These are phyloP conservation scores for Acromyrmex charruanus DNA, from an alignment of 1,140 invertebrate genomes.

Conservation along the genomic window DNA sequence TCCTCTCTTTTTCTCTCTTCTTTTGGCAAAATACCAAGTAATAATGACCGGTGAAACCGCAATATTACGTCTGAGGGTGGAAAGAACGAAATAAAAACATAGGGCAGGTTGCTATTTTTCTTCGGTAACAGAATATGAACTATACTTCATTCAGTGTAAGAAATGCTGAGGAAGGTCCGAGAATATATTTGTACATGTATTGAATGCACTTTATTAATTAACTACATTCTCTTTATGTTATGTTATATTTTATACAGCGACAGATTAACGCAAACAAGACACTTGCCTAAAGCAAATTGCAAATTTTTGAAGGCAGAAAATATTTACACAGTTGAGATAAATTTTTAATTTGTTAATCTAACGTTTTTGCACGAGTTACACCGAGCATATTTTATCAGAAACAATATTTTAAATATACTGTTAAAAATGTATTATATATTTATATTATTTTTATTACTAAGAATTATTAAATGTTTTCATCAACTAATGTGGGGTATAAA, in stretches of 20 bases:
- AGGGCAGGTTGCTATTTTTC: not conserved
- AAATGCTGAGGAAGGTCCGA: not conserved
- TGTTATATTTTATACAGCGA: not conserved
- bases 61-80: slow-evolving; percentile 35
- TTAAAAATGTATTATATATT: too few relatives aligned
- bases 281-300: too few relatives aligned
- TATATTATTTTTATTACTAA: too few relatives aligned
- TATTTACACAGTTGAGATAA: too few relatives aligned
- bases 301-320: too few relatives aligned
- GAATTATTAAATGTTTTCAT: too few relatives aligned
- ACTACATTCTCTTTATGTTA: not conserved
- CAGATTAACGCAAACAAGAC: too few relatives aligned
- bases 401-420: too few relatives aligned
- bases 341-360: too few relatives aligned
- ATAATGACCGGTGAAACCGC: slow-evolving; percentile 60
- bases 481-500: too few relatives aligned
- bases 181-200: not conserved
- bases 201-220: not conserved
- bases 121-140: not conserved
- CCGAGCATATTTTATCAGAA: too few relatives aligned
- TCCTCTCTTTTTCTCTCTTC: not conserved
- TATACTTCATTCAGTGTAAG: not conserved
- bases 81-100: not conserved
- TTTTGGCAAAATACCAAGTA: slow-evolving; percentile 6
- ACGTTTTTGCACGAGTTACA: too few relatives aligned